Evolutionary conservation across 2,113 vertebrate species (phyloP).

Genomic region (Fukomys damarensis): DNA sequence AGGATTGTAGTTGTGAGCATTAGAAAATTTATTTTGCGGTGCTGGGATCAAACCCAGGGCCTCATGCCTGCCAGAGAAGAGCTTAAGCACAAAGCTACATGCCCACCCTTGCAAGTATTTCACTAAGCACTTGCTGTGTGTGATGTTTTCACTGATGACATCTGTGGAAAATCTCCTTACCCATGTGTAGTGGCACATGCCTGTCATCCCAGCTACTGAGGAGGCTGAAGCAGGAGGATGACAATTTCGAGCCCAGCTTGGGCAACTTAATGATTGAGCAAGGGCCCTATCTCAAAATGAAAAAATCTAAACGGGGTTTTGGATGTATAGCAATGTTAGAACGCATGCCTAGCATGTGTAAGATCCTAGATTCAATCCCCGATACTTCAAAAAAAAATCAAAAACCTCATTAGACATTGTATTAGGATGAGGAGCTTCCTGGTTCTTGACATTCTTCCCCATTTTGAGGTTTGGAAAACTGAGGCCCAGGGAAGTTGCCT

Average conservation of each 20-base stretch:
- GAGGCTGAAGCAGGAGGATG: not conserved
- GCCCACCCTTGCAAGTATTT: not conserved
- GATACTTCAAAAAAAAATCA: not conserved
- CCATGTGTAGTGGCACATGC: not conserved
- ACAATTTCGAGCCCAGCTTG: not conserved
- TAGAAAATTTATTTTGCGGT: not conserved
- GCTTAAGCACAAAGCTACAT: not conserved
- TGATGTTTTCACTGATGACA: not conserved
- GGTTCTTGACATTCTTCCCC: not conserved
- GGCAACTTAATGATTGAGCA: not conserved
- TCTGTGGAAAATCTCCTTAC: not conserved
- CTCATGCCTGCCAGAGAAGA: not conserved
- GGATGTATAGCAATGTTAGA: not conserved
- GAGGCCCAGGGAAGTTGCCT: slow-evolving; percentile 55
- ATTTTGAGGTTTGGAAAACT: slow-evolving; percentile 69
- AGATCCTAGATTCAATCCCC: not conserved
- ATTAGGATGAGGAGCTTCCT: not conserved
- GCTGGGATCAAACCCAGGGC: not conserved
- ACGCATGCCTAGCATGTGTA: not conserved
- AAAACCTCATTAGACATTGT: not conserved
- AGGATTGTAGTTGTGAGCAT: not conserved
- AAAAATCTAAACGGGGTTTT: not conserved
- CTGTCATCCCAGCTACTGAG: not conserved
- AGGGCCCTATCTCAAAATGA: not conserved
- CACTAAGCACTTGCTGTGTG: not conserved